Percentiles rank a stretch among this genome's conserved stretches.
phyloP scores from a whole-genome alignment of 2,797 vertebrate species.

The Chaenodraco wilsoni region DNA sequence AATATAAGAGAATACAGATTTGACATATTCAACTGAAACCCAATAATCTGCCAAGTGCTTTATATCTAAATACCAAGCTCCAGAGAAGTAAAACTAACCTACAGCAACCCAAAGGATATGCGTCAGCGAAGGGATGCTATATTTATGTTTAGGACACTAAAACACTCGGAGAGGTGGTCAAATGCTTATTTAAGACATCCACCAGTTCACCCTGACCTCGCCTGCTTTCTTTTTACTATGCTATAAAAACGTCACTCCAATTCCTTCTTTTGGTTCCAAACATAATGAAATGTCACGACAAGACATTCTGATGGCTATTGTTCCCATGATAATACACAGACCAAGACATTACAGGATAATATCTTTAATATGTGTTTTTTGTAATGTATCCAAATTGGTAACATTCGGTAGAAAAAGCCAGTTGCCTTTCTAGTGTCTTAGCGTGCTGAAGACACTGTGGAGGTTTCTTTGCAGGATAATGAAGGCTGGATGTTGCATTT shows the following conservation, averaged over 20 bases:
- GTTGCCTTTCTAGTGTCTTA: neutral
- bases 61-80: neutral
- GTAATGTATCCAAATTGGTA: too few relatives aligned
- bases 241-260: neutral
- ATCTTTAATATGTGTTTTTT: neutral
- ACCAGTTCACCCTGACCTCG: neutral
- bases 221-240: neutral
- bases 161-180: neutral
- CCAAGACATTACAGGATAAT: neutral
- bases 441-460: too few relatives aligned
- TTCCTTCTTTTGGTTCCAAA: neutral
- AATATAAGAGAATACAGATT: slow-evolving; percentile 3
- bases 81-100: neutral
- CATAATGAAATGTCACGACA: neutral
- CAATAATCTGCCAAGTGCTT: neutral
- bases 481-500: slow-evolving; percentile 1
- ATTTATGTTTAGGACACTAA: neutral
- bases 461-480: neutral
- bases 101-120: neutral
- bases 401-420: too few relatives aligned
- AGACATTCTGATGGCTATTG: neutral
- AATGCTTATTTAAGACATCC: neutral
- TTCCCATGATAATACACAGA: neutral
- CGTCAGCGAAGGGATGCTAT: neutral
- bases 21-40: neutral